These are phyloP conservation scores for Spilosoma lubricipeda DNA, from an alignment of 2,888 invertebrate genomes.

Conservation along the genomic window DNA sequence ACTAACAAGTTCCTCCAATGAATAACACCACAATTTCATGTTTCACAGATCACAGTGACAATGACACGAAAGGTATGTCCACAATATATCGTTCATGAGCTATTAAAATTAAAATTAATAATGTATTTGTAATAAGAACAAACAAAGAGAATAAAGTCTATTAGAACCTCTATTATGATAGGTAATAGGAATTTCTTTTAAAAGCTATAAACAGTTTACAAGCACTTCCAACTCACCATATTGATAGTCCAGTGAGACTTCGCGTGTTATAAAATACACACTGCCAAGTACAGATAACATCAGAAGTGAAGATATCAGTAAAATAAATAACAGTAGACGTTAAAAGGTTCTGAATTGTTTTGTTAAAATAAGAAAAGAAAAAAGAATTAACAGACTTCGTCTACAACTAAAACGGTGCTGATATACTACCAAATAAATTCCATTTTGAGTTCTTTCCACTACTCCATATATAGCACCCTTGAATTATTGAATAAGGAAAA, in stretches of 20 bases:
- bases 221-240: conserved; percentile 48
- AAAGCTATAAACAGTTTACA: conserved; percentile 51
- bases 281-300: conserved; percentile 33
- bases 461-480: not conserved
- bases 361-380: not conserved
- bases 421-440: not conserved
- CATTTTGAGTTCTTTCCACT: not conserved
- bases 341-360: not conserved
- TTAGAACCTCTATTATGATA: conserved; percentile 27
- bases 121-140: conserved; percentile 23
- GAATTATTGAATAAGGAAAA: not conserved
- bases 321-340: not conserved
- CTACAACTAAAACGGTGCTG: not conserved
- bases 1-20: not conserved
- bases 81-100: not conserved
- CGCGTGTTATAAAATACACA: conserved; percentile 38
- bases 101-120: not conserved
- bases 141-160: conserved; percentile 23
- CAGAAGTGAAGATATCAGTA: conserved; percentile 23
- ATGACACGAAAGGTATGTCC: not conserved
- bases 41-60: not conserved
- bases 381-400: not conserved
- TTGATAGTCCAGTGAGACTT: conserved; percentile 47
- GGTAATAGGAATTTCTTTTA: conserved; percentile 43
- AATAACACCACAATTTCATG: not conserved